A percentile compares a stretch with the other conserved stretches of the same genome.
Conservation (phyloP, 2,113 vertebrate species). For the Zosterops pallidus region DNA sequence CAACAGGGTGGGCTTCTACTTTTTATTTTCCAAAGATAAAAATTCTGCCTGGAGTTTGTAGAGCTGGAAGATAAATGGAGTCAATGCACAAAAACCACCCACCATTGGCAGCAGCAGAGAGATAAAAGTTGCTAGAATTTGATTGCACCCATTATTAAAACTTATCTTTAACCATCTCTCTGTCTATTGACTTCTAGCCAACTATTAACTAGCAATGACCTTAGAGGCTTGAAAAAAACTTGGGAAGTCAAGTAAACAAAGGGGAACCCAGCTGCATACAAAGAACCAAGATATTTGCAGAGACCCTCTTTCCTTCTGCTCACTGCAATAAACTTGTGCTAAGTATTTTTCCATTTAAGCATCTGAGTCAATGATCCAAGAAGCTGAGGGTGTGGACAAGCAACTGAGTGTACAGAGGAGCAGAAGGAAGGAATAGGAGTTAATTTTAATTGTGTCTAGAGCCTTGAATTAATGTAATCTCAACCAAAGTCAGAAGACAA, state of each 20-base stretch:
- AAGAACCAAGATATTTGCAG: slow-evolving; percentile 55
- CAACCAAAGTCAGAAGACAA: not conserved
- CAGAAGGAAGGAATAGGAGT: not conserved
- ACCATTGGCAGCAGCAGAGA: slow-evolving; percentile 22
- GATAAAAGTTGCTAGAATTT: slow-evolving; percentile 53
- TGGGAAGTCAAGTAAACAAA: slow-evolving; percentile 55
- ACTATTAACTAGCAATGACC: slow-evolving; percentile 79
- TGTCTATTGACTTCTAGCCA: slow-evolving; percentile 77
- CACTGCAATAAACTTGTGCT: slow-evolving; percentile 4
- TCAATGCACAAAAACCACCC: not conserved
- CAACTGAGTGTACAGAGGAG: not conserved
- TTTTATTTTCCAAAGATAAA: slow-evolving; percentile 44
- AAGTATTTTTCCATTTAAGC: slow-evolving; percentile 71
- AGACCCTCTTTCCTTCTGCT: slow-evolving; percentile 31
- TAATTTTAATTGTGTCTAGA: not conserved
- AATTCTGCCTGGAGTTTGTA: slow-evolving; percentile 30
- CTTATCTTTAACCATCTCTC: slow-evolving; percentile 73
- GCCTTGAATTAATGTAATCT: slow-evolving; percentile 2
- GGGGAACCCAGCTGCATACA: slow-evolving; percentile 55
- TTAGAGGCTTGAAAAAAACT: slow-evolving; percentile 67
- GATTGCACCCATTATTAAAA: slow-evolving; percentile 62
- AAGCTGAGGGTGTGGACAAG: not conserved
- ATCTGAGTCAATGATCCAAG: slow-evolving; percentile 31
- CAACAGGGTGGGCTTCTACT: not conserved
- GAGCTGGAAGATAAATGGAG: slow-evolving; percentile 29